Evolutionary conservation across 2,113 vertebrate species (phyloP).

Genomic region (Sclerurus mexicanus): DNA sequence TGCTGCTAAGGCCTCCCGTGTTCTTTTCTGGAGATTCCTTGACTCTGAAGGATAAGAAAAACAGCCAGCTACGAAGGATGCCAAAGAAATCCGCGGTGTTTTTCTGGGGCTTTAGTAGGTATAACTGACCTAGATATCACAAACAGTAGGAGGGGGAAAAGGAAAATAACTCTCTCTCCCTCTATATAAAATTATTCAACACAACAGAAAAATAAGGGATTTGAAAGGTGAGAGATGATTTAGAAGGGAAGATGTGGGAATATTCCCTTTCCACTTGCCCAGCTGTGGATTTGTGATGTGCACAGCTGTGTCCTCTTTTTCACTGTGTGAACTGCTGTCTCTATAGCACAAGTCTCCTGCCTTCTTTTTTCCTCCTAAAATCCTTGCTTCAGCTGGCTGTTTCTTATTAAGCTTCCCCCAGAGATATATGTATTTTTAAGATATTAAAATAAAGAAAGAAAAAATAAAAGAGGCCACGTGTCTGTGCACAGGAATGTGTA

Average conservation of each 20-base stretch:
- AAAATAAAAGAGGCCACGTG: background rate
- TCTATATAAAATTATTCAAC: background rate
- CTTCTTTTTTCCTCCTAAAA: constrained; percentile 14
- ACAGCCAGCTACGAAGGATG: background rate
- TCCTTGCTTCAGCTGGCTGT: constrained; percentile 14
- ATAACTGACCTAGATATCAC: constrained; percentile 44
- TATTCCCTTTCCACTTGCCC: constrained; percentile 10
- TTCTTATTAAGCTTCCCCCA: constrained; percentile 29
- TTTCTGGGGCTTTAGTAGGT: background rate
- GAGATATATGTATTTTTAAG: constrained; percentile 31
- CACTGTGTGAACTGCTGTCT: constrained; percentile 23
- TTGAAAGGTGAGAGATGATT: constrained; percentile 43
- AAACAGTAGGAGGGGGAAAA: constrained; percentile 34
- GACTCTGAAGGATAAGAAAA: constrained; percentile 42
- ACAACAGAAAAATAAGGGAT: constrained; percentile 21
- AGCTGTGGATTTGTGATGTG: constrained; percentile 54
- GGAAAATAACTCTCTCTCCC: constrained; percentile 32
- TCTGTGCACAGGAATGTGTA: background rate
- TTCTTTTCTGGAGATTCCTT: constrained; percentile 16
- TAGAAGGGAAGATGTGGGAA: constrained; percentile 24
- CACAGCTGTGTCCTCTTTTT: constrained; percentile 45
- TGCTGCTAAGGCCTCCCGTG: background rate
- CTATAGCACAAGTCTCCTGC: background rate
- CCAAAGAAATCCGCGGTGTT: background rate
- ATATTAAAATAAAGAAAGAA: constrained; percentile 16